Evolutionary conservation across 2,113 vertebrate genomes (phyloP).

Genomic region (Zosterops pallidus): DNA sequence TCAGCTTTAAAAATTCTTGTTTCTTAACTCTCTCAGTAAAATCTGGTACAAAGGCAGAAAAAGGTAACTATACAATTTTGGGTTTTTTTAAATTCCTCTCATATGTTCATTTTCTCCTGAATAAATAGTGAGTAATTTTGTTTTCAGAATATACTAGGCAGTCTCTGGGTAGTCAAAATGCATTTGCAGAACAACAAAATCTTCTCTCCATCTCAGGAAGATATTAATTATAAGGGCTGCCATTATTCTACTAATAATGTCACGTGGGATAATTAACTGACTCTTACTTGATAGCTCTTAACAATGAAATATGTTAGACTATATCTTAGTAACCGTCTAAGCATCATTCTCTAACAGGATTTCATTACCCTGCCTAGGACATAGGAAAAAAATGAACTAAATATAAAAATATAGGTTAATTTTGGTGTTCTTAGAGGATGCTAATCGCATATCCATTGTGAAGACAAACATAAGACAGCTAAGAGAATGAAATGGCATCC

Average conservation of each 20-base stretch:
- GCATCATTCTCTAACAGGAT: background rate
- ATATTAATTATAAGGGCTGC: conserved; percentile 54
- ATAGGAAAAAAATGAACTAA: background rate
- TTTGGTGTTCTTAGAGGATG: background rate
- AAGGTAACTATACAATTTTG: background rate
- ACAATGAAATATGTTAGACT: conserved; percentile 27
- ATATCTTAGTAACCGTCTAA: background rate
- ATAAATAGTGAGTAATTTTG: conserved; percentile 17
- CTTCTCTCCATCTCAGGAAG: background rate
- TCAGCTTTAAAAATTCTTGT: background rate
- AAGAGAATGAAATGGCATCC: conserved; percentile 8
- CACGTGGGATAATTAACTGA: background rate
- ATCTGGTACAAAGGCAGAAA: background rate
- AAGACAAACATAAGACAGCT: background rate
- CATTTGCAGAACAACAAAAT: background rate
- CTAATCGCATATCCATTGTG: background rate
- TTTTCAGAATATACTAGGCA: conserved; percentile 7
- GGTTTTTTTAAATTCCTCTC: background rate
- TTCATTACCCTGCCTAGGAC: background rate
- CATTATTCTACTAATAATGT: conserved; percentile 28
- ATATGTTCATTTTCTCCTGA: conserved; percentile 37
- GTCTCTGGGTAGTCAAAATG: background rate
- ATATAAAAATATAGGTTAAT: background rate
- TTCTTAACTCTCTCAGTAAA: background rate
- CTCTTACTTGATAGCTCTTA: conserved; percentile 13